Evolutionary conservation across 2,113 vertebrate species (phyloP).

Genomic region (Actenoides hombroni): DNA sequence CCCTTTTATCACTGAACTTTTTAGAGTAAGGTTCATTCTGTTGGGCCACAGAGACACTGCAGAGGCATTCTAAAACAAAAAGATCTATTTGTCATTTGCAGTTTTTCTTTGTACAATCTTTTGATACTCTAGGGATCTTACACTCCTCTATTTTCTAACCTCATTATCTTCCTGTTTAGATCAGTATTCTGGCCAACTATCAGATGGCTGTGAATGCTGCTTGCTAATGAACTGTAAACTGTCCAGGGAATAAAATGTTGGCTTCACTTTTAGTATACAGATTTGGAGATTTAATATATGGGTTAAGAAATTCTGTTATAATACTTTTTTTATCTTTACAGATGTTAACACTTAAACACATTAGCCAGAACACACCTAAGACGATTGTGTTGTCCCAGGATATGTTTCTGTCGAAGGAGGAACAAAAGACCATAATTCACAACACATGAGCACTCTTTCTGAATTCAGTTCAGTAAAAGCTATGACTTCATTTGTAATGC

Average conservation of each 20-base stretch:
- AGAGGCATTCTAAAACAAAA: background rate
- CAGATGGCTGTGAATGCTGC: slow-evolving; percentile 41
- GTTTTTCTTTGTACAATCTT: slow-evolving; percentile 19
- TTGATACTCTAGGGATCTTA: slow-evolving; percentile 21
- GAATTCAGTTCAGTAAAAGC: background rate
- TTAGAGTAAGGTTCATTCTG: background rate
- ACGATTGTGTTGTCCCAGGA: background rate
- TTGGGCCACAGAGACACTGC: background rate
- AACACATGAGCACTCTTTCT: background rate
- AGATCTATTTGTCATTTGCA: background rate
- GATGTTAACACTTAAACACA: background rate
- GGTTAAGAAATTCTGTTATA: background rate
- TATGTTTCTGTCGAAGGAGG: background rate
- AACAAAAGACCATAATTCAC: background rate
- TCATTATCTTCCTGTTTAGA: slow-evolving; percentile 60
- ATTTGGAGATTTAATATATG: background rate
- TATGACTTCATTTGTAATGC: background rate
- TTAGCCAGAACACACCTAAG: background rate
- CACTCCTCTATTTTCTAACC: slow-evolving; percentile 45
- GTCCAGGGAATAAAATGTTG: slow-evolving; percentile 48
- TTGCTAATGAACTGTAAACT: slow-evolving; percentile 55
- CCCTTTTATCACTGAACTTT: background rate
- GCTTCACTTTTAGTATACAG: background rate
- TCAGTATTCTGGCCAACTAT: slow-evolving; percentile 42
- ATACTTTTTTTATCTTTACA: background rate